A percentile compares a stretch with the other conserved stretches of the same genome.
phyloP scores from a whole-genome alignment of 1,140 invertebrate species.

The Meloidogyne exigua region DNA sequence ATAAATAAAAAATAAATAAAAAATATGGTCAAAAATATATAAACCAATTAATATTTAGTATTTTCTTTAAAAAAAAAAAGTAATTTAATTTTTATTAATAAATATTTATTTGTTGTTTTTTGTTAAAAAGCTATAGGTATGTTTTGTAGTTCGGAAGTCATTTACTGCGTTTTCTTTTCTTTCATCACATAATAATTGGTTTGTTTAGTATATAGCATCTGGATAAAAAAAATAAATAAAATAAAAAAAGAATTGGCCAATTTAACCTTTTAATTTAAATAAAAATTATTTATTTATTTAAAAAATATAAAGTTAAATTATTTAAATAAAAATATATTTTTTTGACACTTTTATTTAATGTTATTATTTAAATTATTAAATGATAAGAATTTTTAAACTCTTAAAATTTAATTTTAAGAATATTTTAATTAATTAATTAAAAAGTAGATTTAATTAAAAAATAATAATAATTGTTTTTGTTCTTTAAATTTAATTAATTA shows the following conservation, averaged over 20 bases:
- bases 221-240: neutral
- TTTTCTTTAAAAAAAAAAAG: neutral
- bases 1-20: neutral
- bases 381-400: too few species aligned
- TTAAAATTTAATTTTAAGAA: too few species aligned
- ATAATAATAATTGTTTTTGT: too few species aligned
- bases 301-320: too few species aligned
- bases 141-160: constrained; percentile 4
- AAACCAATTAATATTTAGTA: neutral
- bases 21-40: neutral
- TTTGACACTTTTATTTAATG: too few species aligned
- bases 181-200: neutral
- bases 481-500: too few species aligned
- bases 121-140: too few species aligned
- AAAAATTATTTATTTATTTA: neutral
- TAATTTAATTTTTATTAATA: too few species aligned
- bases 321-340: too few species aligned
- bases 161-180: neutral
- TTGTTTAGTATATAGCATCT: neutral
- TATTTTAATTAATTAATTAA: too few species aligned
- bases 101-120: neutral
- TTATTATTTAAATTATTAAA: too few species aligned
- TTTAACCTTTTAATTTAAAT: neutral
- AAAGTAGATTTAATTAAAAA: too few species aligned
- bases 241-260: neutral